These are phyloP conservation scores for Apodemus agrarius DNA, from an alignment of 2,797 vertebrate species.

Conservation along the genomic window DNA sequence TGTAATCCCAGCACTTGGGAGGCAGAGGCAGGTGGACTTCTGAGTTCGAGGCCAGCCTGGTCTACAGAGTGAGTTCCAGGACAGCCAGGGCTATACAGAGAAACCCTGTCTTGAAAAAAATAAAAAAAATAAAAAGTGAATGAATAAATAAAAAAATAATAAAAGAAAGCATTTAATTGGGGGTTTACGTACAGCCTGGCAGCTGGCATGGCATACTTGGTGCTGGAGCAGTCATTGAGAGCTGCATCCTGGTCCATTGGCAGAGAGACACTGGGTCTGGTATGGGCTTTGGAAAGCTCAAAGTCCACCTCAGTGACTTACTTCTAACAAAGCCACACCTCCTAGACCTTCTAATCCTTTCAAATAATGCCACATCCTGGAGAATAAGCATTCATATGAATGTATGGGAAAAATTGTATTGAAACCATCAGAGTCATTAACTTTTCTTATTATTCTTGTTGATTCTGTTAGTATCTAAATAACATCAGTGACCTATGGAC, in stretches of 20 bases:
- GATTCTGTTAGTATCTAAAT: neutral
- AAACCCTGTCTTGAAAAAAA: neutral
- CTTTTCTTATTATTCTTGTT: slow-evolving; percentile 35
- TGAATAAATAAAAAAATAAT: neutral
- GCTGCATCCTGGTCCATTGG: neutral
- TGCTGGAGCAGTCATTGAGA: neutral
- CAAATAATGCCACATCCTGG: neutral
- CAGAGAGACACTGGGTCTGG: neutral
- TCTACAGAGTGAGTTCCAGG: neutral
- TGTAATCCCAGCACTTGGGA: too few relatives aligned
- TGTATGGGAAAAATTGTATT: neutral
- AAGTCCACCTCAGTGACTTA: neutral
- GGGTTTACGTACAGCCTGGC: neutral
- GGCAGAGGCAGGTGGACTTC: too few relatives aligned
- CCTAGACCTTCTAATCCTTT: neutral
- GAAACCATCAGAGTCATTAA: neutral
- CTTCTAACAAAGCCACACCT: neutral
- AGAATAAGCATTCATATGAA: neutral
- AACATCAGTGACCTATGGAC: slow-evolving; percentile 36
- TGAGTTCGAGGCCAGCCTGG: too few relatives aligned
- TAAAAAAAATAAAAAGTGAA: neutral
- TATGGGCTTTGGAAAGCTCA: neutral
- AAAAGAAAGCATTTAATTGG: neutral
- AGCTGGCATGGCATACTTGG: neutral
- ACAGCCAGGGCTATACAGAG: neutral